phyloP scores from a whole-genome alignment of 1,140 invertebrate species.

The Nebria ingens region DNA sequence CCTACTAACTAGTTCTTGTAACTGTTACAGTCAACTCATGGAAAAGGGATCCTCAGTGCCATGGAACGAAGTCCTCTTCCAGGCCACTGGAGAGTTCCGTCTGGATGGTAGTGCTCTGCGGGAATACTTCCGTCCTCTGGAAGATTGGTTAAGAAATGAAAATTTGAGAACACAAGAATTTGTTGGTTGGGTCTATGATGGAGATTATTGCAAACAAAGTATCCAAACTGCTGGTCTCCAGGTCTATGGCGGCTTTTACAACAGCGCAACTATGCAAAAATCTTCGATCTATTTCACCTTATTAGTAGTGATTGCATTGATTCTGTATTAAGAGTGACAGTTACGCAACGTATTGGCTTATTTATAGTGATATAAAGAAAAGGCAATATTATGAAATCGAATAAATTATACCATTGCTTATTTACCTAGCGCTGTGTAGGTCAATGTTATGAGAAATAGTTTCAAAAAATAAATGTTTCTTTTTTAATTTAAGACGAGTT shows the following conservation, averaged over 20 bases:
- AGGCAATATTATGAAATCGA: neutral
- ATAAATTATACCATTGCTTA: slow-evolving; percentile 2
- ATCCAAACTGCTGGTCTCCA: slow-evolving; percentile 74
- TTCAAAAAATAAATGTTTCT: no score
- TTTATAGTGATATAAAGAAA: slow-evolving; percentile 2
- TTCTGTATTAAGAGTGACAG: neutral
- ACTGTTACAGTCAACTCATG: slow-evolving; percentile 62
- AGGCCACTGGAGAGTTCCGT: slow-evolving; percentile 64
- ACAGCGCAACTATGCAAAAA: slow-evolving; percentile 29
- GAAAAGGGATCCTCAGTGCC: slow-evolving; percentile 71
- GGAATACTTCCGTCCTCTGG: slow-evolving; percentile 86
- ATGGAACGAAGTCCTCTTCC: slow-evolving; percentile 74
- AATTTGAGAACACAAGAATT: slow-evolving; percentile 67
- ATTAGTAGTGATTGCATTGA: neutral
- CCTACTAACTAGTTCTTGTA: no score
- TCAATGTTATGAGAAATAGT: neutral
- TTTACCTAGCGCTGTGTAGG: neutral
- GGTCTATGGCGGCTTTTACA: slow-evolving; percentile 72
- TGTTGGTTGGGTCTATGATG: slow-evolving; percentile 76
- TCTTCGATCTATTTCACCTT: slow-evolving; percentile 32
- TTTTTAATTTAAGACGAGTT: no score
- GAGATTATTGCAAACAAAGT: slow-evolving; percentile 76
- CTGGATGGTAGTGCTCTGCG: slow-evolving; percentile 75
- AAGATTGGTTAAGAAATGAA: slow-evolving; percentile 78
- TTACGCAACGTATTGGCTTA: neutral